phyloP scores from a whole-genome alignment of 2,797 vertebrate species.

The Phrynocephalus guinanensis region DNA sequence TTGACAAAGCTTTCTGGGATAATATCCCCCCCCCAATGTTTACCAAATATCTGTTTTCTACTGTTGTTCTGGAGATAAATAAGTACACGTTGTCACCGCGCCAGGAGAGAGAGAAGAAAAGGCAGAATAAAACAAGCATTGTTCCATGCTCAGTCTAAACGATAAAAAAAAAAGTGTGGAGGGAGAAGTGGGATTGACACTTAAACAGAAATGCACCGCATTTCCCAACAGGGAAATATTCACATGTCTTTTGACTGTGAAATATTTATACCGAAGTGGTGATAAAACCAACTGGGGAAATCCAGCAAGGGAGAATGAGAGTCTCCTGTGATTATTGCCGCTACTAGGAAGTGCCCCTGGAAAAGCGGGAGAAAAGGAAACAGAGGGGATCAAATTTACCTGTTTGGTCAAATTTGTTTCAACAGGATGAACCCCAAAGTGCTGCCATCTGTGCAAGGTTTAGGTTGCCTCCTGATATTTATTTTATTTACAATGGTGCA shows the following conservation, averaged over 20 bases:
- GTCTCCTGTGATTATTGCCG: constrained; percentile 18
- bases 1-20: constrained; percentile 32
- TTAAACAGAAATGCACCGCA: constrained; percentile 1
- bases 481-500: too few relatives aligned
- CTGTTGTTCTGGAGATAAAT: constrained; percentile 22
- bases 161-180: constrained; percentile 5
- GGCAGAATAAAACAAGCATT: background rate
- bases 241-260: constrained; percentile 34
- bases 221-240: constrained; percentile 30
- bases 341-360: background rate
- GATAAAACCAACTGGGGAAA: background rate
- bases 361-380: background rate
- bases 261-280: background rate
- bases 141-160: constrained; percentile 23
- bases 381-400: background rate
- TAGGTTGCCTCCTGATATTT: background rate
- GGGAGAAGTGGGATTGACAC: background rate
- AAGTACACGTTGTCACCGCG: constrained; percentile 24
- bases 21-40: constrained; percentile 12
- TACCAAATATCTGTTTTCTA: constrained; percentile 43
- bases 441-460: background rate
- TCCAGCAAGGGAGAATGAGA: background rate
- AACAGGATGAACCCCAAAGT: background rate
- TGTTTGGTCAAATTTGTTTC: background rate
- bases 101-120: constrained; percentile 23